Conservation (phyloP, 2,888 invertebrate genomes). For the Synanthedon formicaeformis region DNA sequence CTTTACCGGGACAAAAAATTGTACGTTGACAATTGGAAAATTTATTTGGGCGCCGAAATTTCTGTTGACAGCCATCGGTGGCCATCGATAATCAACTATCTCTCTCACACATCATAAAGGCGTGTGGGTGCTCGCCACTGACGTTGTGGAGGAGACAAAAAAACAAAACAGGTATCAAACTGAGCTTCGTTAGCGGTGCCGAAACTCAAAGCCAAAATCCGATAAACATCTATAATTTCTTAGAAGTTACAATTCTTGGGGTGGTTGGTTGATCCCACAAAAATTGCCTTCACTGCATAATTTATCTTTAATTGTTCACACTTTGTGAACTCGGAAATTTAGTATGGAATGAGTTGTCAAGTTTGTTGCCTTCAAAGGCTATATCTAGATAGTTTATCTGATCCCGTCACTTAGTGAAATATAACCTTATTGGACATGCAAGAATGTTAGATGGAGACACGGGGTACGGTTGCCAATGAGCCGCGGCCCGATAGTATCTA, state of each 20-base stretch:
- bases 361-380: conserved; percentile 31
- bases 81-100: conserved; percentile 57
- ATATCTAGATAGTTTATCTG: conserved; percentile 34
- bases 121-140: conserved; percentile 34
- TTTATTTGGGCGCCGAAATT: conserved; percentile 31
- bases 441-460: conserved; percentile 45
- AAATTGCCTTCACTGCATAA: conserved; percentile 43
- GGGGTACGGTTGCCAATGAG: conserved; percentile 45
- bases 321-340: conserved; percentile 34
- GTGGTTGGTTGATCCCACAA: conserved; percentile 31
- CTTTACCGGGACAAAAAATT: neutral
- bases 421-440: conserved; percentile 45
- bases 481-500: conserved; percentile 34
- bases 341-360: conserved; percentile 54
- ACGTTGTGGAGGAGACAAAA: conserved; percentile 28
- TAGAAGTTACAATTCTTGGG: conserved; percentile 40
- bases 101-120: conserved; percentile 38
- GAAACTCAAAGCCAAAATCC: conserved; percentile 48
- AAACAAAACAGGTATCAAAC: conserved; percentile 53
- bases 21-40: conserved; percentile 4
- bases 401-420: conserved; percentile 34
- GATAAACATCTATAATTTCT: conserved; percentile 61
- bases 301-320: conserved; percentile 60
- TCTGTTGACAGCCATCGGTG: conserved; percentile 50
- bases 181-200: conserved; percentile 59